Evolutionary conservation across 2,113 vertebrate genomes (phyloP).

Genomic region (Anhinga rufa): DNA sequence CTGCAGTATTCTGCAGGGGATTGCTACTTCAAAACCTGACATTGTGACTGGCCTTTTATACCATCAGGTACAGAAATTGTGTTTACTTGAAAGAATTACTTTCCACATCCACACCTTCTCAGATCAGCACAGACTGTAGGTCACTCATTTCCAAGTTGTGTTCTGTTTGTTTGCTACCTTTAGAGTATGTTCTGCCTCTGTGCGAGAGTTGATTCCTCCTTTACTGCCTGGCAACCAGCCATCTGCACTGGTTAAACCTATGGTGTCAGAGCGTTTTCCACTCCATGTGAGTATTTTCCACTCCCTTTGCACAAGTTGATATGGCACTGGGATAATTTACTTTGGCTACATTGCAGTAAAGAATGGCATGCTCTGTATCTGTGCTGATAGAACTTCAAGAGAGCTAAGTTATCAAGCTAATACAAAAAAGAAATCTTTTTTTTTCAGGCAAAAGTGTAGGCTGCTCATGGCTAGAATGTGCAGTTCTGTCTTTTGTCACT

Average conservation of each 20-base stretch:
- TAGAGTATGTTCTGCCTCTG: not conserved
- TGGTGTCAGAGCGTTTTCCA: not conserved
- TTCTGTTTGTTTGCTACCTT: not conserved
- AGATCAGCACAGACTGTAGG: not conserved
- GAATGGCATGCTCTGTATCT: slow-evolving; percentile 19
- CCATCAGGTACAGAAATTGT: not conserved
- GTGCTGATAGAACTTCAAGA: slow-evolving; percentile 28
- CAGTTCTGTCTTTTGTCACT: not conserved
- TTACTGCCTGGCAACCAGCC: not conserved
- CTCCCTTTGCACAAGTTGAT: slow-evolving; percentile 3
- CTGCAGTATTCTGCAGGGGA: not conserved
- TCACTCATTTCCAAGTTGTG: not conserved
- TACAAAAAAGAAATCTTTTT: not conserved
- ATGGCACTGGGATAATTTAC: slow-evolving; percentile 31
- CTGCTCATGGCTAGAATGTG: not conserved
- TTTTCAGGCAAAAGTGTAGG: not conserved
- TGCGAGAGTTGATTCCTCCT: accelerated
- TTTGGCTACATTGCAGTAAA: not conserved
- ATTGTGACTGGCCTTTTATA: not conserved
- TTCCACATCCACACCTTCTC: not conserved
- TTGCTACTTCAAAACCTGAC: not conserved
- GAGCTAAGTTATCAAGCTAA: not conserved
- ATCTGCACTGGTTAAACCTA: not conserved
- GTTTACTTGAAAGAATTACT: not conserved
- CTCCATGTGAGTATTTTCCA: not conserved